phyloP scores from a whole-genome alignment of 2,888 invertebrate genomes.

The Brenthis daphne region DNA sequence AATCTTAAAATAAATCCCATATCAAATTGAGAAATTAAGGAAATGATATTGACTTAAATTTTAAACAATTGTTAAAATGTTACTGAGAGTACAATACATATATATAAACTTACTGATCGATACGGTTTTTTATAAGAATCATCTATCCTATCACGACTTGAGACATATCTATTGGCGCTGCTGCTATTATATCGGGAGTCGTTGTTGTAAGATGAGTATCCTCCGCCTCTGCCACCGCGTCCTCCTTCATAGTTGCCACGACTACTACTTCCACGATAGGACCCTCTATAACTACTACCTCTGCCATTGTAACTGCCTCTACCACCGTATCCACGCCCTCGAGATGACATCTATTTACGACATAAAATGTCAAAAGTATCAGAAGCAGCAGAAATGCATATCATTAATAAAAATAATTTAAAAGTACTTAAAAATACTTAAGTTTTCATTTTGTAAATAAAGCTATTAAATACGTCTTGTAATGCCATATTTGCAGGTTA shows the following conservation, averaged over 20 bases:
- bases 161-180: slow-evolving; percentile 65
- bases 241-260: slow-evolving; percentile 70
- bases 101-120: slow-evolving; percentile 64
- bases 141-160: slow-evolving; percentile 68
- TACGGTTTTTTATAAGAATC: slow-evolving; percentile 76
- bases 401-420: background rate
- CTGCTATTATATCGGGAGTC: slow-evolving; percentile 69
- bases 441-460: no score
- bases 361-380: background rate
- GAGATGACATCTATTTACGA: slow-evolving; percentile 67
- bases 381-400: background rate
- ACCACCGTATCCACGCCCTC: slow-evolving; percentile 67
- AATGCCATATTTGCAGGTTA: no score
- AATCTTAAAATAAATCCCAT: no score
- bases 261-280: slow-evolving; percentile 65
- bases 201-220: slow-evolving; percentile 68
- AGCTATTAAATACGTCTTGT: no score
- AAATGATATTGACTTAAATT: background rate
- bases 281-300: slow-evolving; percentile 65
- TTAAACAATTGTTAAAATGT: background rate
- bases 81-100: background rate
- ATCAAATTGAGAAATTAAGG: no score
- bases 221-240: slow-evolving; percentile 69
- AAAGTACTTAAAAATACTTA: background rate
- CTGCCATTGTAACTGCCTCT: slow-evolving; percentile 64